A percentile compares a stretch with the other conserved stretches of the same genome.
These are phyloP conservation scores for Phyllotreta striolata DNA, from an alignment of 2,888 invertebrate genomes.

Conservation along the genomic window DNA sequence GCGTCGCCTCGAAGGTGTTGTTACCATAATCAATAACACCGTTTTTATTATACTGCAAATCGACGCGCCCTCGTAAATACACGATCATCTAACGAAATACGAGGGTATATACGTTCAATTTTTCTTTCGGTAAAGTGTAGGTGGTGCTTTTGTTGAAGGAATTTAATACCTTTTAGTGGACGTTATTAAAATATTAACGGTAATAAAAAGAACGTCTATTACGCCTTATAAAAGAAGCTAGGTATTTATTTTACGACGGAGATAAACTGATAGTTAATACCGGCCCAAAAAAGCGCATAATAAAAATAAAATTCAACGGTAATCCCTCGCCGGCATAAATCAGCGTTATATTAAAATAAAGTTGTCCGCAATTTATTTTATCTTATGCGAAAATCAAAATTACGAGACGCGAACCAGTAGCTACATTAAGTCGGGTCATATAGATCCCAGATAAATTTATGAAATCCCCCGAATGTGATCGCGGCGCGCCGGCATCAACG, in stretches of 20 bases:
- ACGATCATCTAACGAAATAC: too few species aligned
- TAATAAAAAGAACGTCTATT: constrained; percentile 21
- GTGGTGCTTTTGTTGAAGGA: too few species aligned
- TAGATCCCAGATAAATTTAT: constrained; percentile 52
- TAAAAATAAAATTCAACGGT: constrained; percentile 25
- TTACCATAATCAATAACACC: constrained; percentile 20
- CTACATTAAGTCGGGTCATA: constrained; percentile 50
- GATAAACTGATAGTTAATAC: constrained; percentile 5
- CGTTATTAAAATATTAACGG: constrained; percentile 29
- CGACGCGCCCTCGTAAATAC: too few species aligned
- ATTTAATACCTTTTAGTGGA: not conserved
- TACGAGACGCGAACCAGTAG: constrained; percentile 56
- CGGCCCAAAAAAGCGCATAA: not conserved
- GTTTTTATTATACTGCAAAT: constrained; percentile 4
- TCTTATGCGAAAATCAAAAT: constrained; percentile 56
- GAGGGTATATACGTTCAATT: too few species aligned
- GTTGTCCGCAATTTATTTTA: constrained; percentile 56
- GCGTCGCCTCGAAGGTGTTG: constrained; percentile 29
- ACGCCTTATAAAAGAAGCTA: too few species aligned
- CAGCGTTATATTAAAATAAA: constrained; percentile 53
- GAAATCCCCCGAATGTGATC: constrained; percentile 55
- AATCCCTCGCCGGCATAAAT: constrained; percentile 44
- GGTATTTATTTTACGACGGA: not conserved
- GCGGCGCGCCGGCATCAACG: constrained; percentile 55
- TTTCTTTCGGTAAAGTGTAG: too few species aligned